Conservation (phyloP, 2,797 vertebrate genomes). For the Thamnophis elegans region DNA sequence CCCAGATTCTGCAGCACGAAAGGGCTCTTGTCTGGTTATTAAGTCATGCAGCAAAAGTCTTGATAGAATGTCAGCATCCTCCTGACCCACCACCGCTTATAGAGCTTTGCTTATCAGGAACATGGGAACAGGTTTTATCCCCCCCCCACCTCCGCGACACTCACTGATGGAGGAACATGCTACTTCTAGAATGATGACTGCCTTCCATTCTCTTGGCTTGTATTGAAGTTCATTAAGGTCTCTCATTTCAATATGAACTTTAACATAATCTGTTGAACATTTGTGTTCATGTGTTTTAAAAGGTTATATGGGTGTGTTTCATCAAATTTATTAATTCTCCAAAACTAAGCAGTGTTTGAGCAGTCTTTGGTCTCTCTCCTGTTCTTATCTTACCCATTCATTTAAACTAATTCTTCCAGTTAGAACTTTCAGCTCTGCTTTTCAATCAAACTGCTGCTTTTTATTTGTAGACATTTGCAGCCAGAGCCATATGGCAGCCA, state of each 20-base stretch:
- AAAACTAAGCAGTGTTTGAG: not conserved
- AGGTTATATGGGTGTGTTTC: not conserved
- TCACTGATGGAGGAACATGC: not conserved
- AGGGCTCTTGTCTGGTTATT: not conserved
- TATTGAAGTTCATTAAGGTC: not conserved
- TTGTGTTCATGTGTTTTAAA: not conserved
- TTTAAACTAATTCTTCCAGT: not conserved
- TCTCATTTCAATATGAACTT: not conserved
- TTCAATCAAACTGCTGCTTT: not conserved
- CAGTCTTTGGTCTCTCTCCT: not conserved
- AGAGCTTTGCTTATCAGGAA: not conserved
- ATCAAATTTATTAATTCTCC: not conserved
- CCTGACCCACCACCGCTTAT: not conserved
- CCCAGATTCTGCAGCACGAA: not conserved
- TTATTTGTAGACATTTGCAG: not conserved
- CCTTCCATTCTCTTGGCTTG: not conserved
- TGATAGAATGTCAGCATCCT: not conserved
- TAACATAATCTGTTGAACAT: not conserved
- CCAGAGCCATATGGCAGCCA: not conserved
- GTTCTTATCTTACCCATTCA: not conserved
- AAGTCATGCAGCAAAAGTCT: not conserved
- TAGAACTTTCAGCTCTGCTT: not conserved
- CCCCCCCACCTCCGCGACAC: fast-evolving
- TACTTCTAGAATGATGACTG: not conserved
- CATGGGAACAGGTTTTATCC: not conserved